Percentiles rank a stretch among this genome's conserved stretches.
Conservation (phyloP, 2,797 vertebrate genomes). For the Astyanax mexicanus region DNA sequence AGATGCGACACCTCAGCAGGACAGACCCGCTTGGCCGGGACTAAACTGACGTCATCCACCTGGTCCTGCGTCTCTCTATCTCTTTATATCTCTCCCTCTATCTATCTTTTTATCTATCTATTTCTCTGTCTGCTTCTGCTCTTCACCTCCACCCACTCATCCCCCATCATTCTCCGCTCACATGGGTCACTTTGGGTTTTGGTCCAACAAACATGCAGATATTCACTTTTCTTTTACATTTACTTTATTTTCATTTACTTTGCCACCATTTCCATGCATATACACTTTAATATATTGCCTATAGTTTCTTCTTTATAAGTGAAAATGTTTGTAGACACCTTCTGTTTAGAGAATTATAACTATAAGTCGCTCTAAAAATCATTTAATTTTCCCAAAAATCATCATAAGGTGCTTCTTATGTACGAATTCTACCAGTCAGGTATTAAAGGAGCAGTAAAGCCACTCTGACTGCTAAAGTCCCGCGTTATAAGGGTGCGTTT, state of each 20-base stretch:
- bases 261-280: background rate
- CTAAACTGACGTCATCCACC: conserved; percentile 52
- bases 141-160: conserved; percentile 35
- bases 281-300: background rate
- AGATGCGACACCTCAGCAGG: conserved; percentile 48
- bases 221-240: background rate
- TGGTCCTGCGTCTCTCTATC: conserved; percentile 24
- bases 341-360: background rate
- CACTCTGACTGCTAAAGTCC: too few relatives aligned
- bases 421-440: too few relatives aligned
- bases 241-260: background rate
- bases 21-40: conserved; percentile 50
- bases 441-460: too few relatives aligned
- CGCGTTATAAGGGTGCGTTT: too few relatives aligned
- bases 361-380: too few relatives aligned
- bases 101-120: conserved; percentile 11
- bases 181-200: conserved; percentile 39
- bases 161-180: conserved; percentile 23
- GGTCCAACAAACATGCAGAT: conserved; percentile 15
- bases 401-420: too few relatives aligned
- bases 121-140: conserved; percentile 17
- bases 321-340: background rate
- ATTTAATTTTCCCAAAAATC: too few relatives aligned
- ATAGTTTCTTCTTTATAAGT: background rate
- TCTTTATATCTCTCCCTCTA: conserved; percentile 16